phyloP scores from a whole-genome alignment of 2,888 invertebrate species.

The Heliconius aoede region DNA sequence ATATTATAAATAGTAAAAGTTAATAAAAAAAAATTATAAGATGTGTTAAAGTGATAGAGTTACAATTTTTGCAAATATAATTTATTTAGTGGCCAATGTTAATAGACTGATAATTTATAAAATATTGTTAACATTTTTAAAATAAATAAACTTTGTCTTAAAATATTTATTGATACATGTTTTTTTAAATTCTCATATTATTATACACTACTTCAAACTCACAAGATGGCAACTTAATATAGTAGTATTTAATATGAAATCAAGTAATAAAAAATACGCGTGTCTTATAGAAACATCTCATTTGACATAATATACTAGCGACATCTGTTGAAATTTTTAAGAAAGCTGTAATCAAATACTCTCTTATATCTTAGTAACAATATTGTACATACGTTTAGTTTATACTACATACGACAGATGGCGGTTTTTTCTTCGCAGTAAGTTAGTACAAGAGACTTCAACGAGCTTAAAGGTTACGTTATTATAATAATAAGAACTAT shows the following conservation, averaged over 20 bases:
- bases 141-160: no score
- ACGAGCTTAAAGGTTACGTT: conserved; percentile 31
- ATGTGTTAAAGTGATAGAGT: neutral
- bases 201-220: neutral
- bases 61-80: neutral
- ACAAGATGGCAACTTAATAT: neutral
- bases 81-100: neutral
- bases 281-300: neutral
- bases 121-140: no score
- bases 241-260: neutral
- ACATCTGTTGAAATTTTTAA: conserved; percentile 21
- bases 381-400: neutral
- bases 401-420: conserved; percentile 27
- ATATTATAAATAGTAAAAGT: neutral
- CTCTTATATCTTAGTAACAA: neutral
- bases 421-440: conserved; percentile 15
- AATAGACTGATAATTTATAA: no score
- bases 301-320: neutral
- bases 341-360: conserved; percentile 17
- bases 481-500: no score
- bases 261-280: neutral
- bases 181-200: no score
- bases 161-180: no score
- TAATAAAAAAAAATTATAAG: neutral
- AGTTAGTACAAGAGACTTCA: conserved; percentile 43